Evolutionary conservation across 1,140 invertebrate species (phyloP).

Genomic region (Ruditapes philippinarum): DNA sequence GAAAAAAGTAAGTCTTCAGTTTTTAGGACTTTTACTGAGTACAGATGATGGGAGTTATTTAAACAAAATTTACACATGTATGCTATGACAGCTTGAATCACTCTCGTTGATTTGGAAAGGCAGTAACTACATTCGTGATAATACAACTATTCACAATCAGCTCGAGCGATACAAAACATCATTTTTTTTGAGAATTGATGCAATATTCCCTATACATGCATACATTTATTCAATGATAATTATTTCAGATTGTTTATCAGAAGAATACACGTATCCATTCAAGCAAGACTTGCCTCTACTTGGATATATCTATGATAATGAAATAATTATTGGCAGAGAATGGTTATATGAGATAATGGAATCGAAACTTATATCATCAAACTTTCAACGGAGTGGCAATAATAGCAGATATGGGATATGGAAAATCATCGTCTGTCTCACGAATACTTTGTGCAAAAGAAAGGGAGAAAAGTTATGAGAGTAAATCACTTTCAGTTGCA

Average conservation of each 20-base stretch:
- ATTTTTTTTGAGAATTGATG: background rate
- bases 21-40: no score
- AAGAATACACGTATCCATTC: background rate
- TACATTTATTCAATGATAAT: no score
- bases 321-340: background rate
- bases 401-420: constrained; percentile 6
- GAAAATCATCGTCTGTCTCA: constrained; percentile 3
- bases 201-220: background rate
- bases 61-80: no score
- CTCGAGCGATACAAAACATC: no score
- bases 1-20: no score
- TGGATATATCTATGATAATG: background rate
- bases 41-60: no score
- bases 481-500: background rate
- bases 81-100: no score
- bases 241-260: constrained; percentile 14
- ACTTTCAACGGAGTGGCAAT: background rate
- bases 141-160: no score
- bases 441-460: background rate
- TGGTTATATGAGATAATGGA: background rate
- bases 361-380: no score
- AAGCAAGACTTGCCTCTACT: background rate
- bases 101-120: no score
- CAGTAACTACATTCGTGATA: no score
- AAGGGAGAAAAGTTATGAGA: background rate